Conservation (phyloP, 2,888 invertebrate species). For the Drosophila aldrichi region DNA sequence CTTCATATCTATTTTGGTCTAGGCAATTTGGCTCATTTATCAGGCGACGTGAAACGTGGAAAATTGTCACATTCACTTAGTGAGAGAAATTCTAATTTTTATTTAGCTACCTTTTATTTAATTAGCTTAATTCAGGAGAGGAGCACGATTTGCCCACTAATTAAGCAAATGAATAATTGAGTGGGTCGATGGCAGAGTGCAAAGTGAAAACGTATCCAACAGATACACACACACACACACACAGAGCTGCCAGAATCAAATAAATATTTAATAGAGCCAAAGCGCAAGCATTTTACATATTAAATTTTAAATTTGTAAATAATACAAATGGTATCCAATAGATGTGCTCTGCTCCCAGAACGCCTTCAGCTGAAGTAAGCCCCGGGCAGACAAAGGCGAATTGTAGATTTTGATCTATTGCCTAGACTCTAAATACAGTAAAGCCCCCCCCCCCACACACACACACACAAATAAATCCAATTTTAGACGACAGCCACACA, state of each 20-base stretch:
- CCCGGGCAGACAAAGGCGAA: conserved; percentile 24
- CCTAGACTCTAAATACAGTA: conserved; percentile 42
- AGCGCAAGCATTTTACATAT: conserved; percentile 34
- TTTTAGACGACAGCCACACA: conserved; percentile 54
- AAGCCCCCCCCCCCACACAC: too few relatives aligned
- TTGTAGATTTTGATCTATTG: conserved; percentile 73
- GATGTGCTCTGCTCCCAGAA: conserved; percentile 2
- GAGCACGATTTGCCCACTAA: conserved; percentile 47
- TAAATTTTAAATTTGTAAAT: conserved; percentile 60
- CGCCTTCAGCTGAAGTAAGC: conserved; percentile 1
- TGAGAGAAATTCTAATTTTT: conserved; percentile 3
- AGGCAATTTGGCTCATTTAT: conserved; percentile 40
- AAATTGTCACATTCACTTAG: conserved; percentile 58
- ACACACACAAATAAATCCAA: conserved; percentile 59
- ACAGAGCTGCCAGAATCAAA: conserved; percentile 31
- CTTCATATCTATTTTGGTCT: conserved; percentile 46
- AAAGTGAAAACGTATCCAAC: conserved; percentile 45
- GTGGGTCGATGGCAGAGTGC: conserved; percentile 40
- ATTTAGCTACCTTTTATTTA: conserved; percentile 56
- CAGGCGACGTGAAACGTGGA: conserved; percentile 13
- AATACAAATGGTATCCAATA: background rate
- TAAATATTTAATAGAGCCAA: conserved; percentile 64
- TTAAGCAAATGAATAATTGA: conserved; percentile 70
- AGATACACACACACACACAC: conserved; percentile 52
- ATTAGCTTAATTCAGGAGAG: conserved; percentile 68